Conservation (phyloP, 2,797 vertebrate genomes). For the Pipistrellus kuhlii region DNA sequence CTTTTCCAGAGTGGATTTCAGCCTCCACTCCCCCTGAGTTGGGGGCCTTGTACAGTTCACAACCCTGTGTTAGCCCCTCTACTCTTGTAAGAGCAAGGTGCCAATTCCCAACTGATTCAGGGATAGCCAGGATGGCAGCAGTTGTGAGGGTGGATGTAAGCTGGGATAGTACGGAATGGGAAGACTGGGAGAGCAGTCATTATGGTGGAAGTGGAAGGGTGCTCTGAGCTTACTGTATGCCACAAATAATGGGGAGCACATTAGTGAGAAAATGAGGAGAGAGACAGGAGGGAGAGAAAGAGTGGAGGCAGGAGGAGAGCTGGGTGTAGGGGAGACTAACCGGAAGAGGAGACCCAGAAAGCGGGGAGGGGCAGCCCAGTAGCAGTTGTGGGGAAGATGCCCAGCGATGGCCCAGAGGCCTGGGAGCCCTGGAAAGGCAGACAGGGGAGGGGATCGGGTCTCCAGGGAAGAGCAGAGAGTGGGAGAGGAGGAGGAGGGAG, state of each 20-base stretch:
- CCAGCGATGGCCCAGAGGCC: not conserved
- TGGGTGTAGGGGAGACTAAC: not conserved
- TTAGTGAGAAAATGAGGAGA: not conserved
- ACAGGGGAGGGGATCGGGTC: slow-evolving; percentile 35
- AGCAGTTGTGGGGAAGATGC: slow-evolving; percentile 9
- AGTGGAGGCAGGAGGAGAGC: not conserved
- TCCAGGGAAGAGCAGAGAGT: slow-evolving; percentile 68
- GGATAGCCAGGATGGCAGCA: not conserved
- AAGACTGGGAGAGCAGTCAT: not conserved
- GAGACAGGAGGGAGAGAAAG: not conserved
- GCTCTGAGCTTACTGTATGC: not conserved
- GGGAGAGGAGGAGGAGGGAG: slow-evolving; percentile 41
- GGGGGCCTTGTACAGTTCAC: not conserved
- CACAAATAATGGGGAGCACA: not conserved
- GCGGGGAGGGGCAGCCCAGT: not conserved
- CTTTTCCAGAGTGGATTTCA: not conserved
- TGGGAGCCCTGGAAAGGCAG: not conserved
- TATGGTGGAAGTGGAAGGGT: not conserved
- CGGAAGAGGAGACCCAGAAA: not conserved
- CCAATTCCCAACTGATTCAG: not conserved
- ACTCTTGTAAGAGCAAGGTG: not conserved
- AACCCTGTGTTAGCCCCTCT: not conserved
- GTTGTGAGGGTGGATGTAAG: not conserved
- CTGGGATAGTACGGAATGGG: not conserved
- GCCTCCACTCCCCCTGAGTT: not conserved